A percentile compares a stretch with the other conserved stretches of the same genome.
Evolutionary conservation across 2,113 vertebrate genomes (phyloP).

Genomic region (Motacilla tschutschensis): DNA sequence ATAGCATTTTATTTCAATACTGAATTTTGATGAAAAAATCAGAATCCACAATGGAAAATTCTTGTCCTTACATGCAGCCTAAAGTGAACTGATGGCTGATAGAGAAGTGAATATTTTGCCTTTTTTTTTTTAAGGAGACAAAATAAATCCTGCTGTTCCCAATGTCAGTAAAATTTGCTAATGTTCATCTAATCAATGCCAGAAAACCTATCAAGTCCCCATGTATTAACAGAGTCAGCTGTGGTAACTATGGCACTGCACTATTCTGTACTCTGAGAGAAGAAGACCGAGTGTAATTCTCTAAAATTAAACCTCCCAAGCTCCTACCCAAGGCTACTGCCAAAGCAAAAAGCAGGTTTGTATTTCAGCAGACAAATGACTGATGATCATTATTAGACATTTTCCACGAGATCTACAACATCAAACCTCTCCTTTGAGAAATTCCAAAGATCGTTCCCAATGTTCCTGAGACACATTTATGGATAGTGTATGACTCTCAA

Average conservation of each 20-base stretch:
- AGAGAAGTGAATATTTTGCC: background rate
- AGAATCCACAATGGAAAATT: background rate
- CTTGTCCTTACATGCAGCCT: background rate
- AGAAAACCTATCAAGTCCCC: background rate
- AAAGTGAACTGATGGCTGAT: background rate
- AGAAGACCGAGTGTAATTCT: background rate
- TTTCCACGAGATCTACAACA: background rate
- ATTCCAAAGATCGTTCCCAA: background rate
- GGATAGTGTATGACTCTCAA: background rate
- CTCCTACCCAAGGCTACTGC: background rate
- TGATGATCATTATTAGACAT: background rate
- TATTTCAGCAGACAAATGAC: background rate
- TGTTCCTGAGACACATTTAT: background rate
- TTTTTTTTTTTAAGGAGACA: background rate
- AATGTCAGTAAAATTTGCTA: background rate
- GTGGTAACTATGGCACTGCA: background rate
- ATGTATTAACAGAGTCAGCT: background rate
- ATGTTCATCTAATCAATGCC: background rate
- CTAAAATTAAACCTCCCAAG: background rate
- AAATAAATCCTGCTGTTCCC: background rate
- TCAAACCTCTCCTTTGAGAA: background rate
- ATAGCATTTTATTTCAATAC: background rate
- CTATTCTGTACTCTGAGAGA: background rate
- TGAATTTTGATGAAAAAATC: background rate
- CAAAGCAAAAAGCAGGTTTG: background rate